Conservation (phyloP, 2,888 invertebrate species). For the Campaea margaritaria region DNA sequence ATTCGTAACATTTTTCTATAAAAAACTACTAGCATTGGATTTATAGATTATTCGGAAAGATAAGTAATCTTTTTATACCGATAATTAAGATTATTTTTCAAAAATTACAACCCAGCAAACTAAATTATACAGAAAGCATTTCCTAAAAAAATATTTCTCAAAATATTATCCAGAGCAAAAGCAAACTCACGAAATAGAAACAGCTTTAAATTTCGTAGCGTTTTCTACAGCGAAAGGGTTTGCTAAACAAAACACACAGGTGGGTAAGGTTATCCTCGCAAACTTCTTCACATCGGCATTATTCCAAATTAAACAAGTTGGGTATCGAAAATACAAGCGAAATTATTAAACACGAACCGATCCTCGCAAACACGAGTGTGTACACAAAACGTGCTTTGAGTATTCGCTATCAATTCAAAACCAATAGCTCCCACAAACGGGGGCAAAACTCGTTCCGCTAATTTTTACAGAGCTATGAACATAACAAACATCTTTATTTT, state of each 20-base stretch:
- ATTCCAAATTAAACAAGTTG: conserved; percentile 55
- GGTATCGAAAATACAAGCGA: conserved; percentile 45
- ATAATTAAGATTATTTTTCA: too few relatives aligned
- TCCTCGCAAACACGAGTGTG: conserved; percentile 46
- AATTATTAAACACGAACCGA: conserved; percentile 58
- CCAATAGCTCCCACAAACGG: conserved; percentile 4
- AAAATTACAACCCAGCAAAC: too few relatives aligned
- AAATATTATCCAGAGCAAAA: background rate
- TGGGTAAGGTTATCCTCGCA: conserved; percentile 46
- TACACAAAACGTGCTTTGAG: conserved; percentile 30
- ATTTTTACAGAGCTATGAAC: too few relatives aligned
- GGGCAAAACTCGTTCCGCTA: background rate
- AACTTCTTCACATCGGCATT: conserved; percentile 52
- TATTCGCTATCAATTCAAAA: conserved; percentile 27
- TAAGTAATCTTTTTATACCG: too few relatives aligned
- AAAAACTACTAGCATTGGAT: background rate
- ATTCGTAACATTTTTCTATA: background rate
- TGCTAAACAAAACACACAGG: conserved; percentile 24
- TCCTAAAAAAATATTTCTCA: background rate
- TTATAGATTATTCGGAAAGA: too few relatives aligned
- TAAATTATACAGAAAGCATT: background rate
- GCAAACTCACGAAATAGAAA: background rate
- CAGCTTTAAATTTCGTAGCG: conserved; percentile 19
- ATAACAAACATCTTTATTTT: conserved; percentile 24
- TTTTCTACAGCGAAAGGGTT: conserved; percentile 16